These are phyloP conservation scores for Aspidiotus rigidus DNA, from an alignment of 2,888 invertebrate species.

Conservation along the genomic window DNA sequence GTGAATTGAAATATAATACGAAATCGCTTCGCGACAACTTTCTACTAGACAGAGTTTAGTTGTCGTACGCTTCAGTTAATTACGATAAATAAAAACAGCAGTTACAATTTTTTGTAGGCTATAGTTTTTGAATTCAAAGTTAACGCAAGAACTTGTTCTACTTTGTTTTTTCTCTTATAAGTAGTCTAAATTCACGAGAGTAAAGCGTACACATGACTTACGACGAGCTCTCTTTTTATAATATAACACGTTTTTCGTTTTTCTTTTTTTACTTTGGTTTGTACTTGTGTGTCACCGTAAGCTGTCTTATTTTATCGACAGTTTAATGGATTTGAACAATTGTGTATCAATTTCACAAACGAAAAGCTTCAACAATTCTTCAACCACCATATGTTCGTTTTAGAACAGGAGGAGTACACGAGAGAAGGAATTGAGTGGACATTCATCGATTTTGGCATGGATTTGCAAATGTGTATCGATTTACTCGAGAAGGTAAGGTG, in stretches of 20 bases:
- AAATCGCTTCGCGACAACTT: not conserved
- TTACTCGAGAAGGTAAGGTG: slow-evolving; percentile 71
- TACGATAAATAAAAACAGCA: too few species aligned
- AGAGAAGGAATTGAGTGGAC: slow-evolving; percentile 82
- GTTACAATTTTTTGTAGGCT: too few species aligned
- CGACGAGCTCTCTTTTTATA: not conserved
- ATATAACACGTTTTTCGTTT: not conserved
- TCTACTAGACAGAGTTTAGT: not conserved
- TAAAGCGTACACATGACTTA: not conserved
- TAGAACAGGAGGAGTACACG: slow-evolving; percentile 93
- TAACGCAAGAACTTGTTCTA: too few species aligned
- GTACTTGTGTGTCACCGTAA: slow-evolving; percentile 14
- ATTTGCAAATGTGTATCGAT: slow-evolving; percentile 82
- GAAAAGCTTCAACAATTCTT: slow-evolving; percentile 93
- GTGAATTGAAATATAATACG: not conserved
- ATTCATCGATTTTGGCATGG: slow-evolving; percentile 93
- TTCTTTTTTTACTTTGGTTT: not conserved
- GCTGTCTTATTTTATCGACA: slow-evolving; percentile 43
- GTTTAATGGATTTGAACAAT: slow-evolving; percentile 90
- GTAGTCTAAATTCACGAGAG: not conserved
- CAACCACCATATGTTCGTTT: slow-evolving; percentile 92
- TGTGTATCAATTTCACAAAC: slow-evolving; percentile 94
- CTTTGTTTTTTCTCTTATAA: not conserved
- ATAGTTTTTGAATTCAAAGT: too few species aligned
- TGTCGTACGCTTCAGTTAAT: not conserved